A percentile compares a stretch with the other conserved stretches of the same genome.
phyloP scores from a whole-genome alignment of 2,113 vertebrate genomes.

The Calyptommatus sinebrachiatus region DNA sequence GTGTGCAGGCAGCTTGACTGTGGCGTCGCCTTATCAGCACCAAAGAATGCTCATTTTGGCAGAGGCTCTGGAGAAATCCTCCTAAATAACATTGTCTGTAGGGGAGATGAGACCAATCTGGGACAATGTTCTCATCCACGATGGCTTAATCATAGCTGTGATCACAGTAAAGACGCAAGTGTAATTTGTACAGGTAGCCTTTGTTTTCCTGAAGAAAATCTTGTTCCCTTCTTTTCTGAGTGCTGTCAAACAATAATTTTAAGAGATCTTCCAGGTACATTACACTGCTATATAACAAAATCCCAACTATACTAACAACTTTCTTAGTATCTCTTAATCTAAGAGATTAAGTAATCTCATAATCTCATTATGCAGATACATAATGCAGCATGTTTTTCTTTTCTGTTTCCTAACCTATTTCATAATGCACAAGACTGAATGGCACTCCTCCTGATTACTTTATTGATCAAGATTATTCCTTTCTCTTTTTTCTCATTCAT shows the following conservation, averaged over 20 bases:
- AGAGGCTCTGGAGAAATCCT: not conserved
- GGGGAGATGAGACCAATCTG: not conserved
- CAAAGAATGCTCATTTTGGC: not conserved
- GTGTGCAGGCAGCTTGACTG: constrained; percentile 39
- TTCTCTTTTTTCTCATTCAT: not conserved
- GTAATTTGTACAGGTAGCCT: not conserved
- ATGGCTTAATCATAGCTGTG: not conserved
- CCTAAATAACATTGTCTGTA: not conserved
- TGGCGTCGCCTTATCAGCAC: not conserved
- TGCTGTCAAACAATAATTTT: too few species aligned
- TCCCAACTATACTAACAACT: not conserved
- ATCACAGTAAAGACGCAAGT: not conserved
- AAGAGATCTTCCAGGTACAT: too few species aligned
- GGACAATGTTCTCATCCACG: not conserved
- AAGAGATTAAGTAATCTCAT: too few species aligned
- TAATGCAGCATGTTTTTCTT: not conserved
- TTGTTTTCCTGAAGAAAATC: not conserved
- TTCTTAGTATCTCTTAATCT: not conserved
- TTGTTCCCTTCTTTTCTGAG: too few species aligned
- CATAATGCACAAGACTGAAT: not conserved
- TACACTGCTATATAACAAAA: too few species aligned
- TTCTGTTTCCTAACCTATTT: not conserved
- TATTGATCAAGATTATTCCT: not conserved
- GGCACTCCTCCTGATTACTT: too few species aligned
- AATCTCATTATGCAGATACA: too few species aligned